phyloP scores from a whole-genome alignment of 2,113 vertebrate species.

The Callorhinus ursinus region DNA sequence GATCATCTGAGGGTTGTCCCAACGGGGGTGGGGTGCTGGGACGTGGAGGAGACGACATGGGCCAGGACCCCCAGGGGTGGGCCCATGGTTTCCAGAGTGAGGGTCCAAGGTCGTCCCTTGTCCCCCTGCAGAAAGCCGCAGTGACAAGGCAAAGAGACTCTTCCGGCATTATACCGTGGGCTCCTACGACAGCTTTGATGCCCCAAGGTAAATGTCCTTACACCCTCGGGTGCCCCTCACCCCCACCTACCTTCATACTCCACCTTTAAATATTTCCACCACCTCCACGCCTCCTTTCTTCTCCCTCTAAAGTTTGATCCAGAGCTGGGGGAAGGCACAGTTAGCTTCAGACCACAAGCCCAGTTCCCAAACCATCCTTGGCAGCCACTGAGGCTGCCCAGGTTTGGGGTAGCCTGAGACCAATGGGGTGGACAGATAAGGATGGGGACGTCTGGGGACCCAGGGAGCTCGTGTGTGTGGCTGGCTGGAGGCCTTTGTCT shows the following conservation, averaged over 20 bases:
- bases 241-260: not conserved
- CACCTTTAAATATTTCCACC: not conserved
- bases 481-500: not conserved
- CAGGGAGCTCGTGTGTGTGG: not conserved
- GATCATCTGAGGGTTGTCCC: accelerated
- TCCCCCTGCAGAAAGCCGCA: conserved; percentile 91
- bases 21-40: not conserved
- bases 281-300: not conserved
- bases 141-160: conserved; percentile 93
- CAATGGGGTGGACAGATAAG: not conserved
- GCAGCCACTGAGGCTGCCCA: not conserved
- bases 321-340: not conserved
- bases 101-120: not conserved
- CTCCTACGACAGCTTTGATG: conserved; percentile 96
- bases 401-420: not conserved
- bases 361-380: not conserved
- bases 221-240: not conserved
- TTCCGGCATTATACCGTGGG: conserved; percentile 97
- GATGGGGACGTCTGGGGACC: not conserved
- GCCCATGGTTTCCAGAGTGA: not conserved
- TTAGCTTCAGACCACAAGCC: not conserved
- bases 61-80: not conserved
- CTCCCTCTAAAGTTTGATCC: not conserved
- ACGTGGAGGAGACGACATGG: not conserved
- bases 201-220: conserved; percentile 90